Evolutionary conservation across 2,797 vertebrate genomes (phyloP).

Genomic region (Alca torda): DNA sequence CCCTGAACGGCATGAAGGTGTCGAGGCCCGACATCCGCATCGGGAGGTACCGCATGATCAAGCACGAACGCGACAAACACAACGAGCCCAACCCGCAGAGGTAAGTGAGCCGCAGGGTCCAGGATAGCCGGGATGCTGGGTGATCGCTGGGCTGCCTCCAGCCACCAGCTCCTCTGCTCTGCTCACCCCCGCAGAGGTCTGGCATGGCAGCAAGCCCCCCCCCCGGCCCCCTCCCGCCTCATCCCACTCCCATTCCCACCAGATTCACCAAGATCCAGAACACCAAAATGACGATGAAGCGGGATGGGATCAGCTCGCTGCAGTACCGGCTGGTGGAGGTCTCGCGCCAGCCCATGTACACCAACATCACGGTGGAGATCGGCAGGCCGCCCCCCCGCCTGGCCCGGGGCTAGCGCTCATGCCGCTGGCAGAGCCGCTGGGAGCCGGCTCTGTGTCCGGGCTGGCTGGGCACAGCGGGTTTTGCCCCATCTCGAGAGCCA

Average conservation of each 20-base stretch:
- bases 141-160: rapidly evolving
- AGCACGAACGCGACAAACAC: constrained; percentile 98
- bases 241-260: constrained; percentile 45
- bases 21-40: constrained; percentile 95
- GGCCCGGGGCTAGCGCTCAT: constrained; percentile 82
- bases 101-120: constrained; percentile 80
- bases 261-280: constrained; percentile 99
- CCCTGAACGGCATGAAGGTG: constrained; percentile 98
- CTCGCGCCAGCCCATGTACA: constrained; percentile 91
- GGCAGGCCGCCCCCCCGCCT: constrained; percentile 90
- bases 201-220: background rate
- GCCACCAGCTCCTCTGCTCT: background rate
- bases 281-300: constrained; percentile 98
- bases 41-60: constrained; percentile 99
- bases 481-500: background rate
- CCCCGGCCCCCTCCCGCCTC: background rate
- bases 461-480: background rate
- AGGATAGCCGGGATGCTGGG: rapidly evolving
- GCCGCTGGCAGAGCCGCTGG: background rate
- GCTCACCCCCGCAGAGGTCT: background rate
- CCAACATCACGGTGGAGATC: constrained; percentile 97
- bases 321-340: constrained; percentile 90
- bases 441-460: background rate
- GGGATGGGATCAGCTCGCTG: constrained; percentile 94
- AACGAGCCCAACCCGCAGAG: constrained; percentile 99